Evolutionary conservation across 2,888 invertebrate species (phyloP).

Genomic region (Hedychridium roseum): DNA sequence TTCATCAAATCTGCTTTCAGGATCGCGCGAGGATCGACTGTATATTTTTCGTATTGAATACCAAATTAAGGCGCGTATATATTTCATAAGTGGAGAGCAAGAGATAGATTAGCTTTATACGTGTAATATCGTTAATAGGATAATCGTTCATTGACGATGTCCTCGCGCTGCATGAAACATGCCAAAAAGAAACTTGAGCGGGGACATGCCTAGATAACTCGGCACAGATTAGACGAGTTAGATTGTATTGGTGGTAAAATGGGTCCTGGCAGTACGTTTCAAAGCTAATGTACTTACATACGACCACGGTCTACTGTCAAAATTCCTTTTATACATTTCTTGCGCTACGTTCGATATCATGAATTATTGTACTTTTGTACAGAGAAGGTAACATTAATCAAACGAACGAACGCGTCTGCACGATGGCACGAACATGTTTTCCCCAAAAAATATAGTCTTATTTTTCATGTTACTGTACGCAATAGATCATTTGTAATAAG

Average conservation of each 20-base stretch:
- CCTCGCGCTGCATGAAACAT: constrained; percentile 16
- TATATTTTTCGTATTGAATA: constrained; percentile 1
- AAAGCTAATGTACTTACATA: constrained; percentile 12
- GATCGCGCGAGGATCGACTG: neutral
- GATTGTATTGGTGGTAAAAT: neutral
- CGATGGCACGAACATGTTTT: too few species aligned
- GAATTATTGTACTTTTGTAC: too few species aligned
- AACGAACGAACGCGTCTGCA: too few species aligned
- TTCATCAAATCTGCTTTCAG: too few species aligned
- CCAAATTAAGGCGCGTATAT: neutral
- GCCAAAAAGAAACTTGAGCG: constrained; percentile 25
- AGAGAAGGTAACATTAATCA: too few species aligned
- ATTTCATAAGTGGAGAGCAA: neutral
- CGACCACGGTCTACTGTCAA: neutral
- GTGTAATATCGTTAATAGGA: neutral
- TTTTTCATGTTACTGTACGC: too few species aligned
- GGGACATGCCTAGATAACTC: constrained; percentile 16
- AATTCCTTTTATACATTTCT: too few species aligned
- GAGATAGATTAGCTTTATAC: neutral
- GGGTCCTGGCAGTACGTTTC: neutral
- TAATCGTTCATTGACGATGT: neutral
- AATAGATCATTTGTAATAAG: too few species aligned
- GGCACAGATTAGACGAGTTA: constrained; percentile 10
- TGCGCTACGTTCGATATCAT: too few species aligned
- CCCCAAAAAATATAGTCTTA: too few species aligned